phyloP scores from a whole-genome alignment of 2,797 vertebrate species.

The Pyrrhura leucotis region DNA sequence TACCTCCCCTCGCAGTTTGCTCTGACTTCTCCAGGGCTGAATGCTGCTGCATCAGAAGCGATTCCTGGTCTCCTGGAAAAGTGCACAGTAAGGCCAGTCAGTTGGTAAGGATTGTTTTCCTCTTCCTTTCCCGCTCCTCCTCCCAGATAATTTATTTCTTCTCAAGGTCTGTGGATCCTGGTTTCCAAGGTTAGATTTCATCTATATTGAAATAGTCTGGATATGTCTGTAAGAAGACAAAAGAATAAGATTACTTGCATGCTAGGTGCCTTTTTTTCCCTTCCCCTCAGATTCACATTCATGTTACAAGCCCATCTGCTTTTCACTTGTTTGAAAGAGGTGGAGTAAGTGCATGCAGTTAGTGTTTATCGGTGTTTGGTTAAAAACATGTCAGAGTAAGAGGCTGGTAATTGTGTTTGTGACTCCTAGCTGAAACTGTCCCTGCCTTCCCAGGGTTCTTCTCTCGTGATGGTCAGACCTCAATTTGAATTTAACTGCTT shows the following conservation, averaged over 20 bases:
- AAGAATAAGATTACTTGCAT: not conserved
- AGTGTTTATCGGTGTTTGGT: not conserved
- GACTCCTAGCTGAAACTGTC: not conserved
- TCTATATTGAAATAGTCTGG: not conserved
- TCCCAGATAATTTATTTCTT: not conserved
- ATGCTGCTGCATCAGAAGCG: conserved; percentile 57
- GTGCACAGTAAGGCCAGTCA: conserved; percentile 43
- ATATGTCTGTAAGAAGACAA: not conserved
- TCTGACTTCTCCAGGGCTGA: conserved; percentile 2
- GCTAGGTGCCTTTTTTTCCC: not conserved
- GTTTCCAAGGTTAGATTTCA: not conserved
- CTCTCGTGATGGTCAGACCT: not conserved
- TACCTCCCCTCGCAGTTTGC: not conserved
- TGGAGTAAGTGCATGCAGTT: not conserved
- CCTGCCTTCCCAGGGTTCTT: not conserved
- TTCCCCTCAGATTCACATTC: not conserved
- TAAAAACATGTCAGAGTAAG: not conserved
- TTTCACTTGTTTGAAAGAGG: not conserved
- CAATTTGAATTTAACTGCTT: not conserved
- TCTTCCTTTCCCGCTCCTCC: not conserved
- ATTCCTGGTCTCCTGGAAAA: conserved; percentile 59
- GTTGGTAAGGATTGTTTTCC: conserved; percentile 52
- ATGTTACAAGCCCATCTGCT: not conserved
- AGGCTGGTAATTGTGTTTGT: not conserved
- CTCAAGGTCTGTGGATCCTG: not conserved